Conservation (phyloP, 2,888 invertebrate species). For the Drosophila flavopinicola region DNA sequence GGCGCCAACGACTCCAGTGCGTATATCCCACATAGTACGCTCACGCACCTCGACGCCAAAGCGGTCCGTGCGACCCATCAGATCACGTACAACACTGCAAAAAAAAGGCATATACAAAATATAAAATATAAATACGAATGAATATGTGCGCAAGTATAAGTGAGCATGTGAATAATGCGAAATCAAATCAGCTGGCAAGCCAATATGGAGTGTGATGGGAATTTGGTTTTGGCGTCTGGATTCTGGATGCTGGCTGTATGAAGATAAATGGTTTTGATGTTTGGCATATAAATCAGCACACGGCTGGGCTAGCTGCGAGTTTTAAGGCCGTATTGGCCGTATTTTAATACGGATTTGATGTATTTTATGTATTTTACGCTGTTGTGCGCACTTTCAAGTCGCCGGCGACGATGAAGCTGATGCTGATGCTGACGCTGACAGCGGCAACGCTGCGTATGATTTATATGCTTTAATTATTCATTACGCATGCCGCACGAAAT, state of each 20-base stretch:
- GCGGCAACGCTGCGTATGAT: conserved; percentile 69
- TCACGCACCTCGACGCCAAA: conserved; percentile 94
- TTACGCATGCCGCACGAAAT: conserved; percentile 33
- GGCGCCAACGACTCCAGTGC: conserved; percentile 95
- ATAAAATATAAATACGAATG: conserved; percentile 7
- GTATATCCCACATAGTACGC: conserved; percentile 94
- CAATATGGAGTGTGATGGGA: conserved; percentile 10
- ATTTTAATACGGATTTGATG: conserved; percentile 49
- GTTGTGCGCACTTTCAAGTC: conserved; percentile 61
- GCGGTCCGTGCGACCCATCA: conserved; percentile 90
- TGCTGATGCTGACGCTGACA: conserved; percentile 27
- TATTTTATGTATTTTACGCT: conserved; percentile 55
- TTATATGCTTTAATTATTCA: conserved; percentile 73
- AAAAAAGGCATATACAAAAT: too few species aligned
- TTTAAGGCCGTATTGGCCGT: conserved; percentile 40
- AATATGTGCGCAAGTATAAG: conserved; percentile 5
- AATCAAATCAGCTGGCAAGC: conserved; percentile 50
- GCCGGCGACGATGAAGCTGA: conserved; percentile 4
- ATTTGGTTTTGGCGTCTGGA: conserved; percentile 8
- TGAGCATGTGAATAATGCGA: conserved; percentile 38
- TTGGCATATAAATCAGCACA: conserved; percentile 73
- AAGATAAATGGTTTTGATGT: conserved; percentile 80
- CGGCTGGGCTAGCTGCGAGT: conserved; percentile 43
- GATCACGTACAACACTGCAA: conserved; percentile 88
- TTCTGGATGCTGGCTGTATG: conserved; percentile 50